Evolutionary conservation across 2,113 vertebrate species (phyloP).

Genomic region (Ctenodactylus gundi): DNA sequence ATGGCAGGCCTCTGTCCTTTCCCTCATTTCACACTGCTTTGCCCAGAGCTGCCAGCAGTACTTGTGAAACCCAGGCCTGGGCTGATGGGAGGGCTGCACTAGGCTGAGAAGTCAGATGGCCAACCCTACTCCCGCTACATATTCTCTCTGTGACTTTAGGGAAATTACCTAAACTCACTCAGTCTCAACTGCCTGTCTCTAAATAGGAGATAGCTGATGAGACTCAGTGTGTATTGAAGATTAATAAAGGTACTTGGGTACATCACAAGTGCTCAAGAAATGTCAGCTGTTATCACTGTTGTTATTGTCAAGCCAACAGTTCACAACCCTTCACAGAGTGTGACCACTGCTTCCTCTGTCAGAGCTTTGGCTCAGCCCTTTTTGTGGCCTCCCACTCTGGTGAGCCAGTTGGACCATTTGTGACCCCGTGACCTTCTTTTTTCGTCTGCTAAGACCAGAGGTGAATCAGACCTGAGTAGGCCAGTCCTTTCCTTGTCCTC

Average conservation of each 20-base stretch:
- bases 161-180: neutral
- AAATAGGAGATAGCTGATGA: neutral
- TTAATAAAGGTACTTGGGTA: neutral
- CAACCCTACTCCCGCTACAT: fast-evolving
- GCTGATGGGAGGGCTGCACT: neutral
- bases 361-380: neutral
- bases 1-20: neutral
- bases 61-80: neutral
- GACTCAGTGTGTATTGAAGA: too few relatives aligned
- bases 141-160: neutral
- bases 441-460: neutral
- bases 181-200: neutral
- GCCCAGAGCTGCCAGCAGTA: fast-evolving
- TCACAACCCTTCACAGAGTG: fast-evolving
- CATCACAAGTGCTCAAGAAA: fast-evolving
- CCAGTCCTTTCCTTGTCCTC: neutral
- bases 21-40: fast-evolving
- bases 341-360: fast-evolving
- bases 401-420: fast-evolving
- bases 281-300: neutral
- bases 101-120: neutral
- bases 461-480: neutral
- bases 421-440: neutral
- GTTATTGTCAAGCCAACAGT: fast-evolving
- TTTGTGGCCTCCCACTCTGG: neutral